Base-by-base conservation (phyloP, 2,113 vertebrate genomes). In the Gnathonemus echidnorhynchus region DNA sequence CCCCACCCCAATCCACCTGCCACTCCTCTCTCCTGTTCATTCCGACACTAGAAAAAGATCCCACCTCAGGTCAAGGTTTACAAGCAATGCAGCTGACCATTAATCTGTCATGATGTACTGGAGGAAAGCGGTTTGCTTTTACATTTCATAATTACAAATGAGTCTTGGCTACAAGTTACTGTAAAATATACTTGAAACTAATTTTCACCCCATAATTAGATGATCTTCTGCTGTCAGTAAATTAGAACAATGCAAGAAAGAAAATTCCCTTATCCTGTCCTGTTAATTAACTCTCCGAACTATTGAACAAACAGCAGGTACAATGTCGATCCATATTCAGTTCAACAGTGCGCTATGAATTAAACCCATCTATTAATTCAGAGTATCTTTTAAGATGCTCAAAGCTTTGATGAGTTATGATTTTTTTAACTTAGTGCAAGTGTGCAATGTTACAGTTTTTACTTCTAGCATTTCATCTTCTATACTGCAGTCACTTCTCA, bases 121-220 rank as follows among this genome's bases (percentile, higher is more conserved):
- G 42, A 86, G 21, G 19, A 86, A 89, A 86, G 35, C 19, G 3
- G 58, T 83, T 42, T 83, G 7, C n/a, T 24, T 56, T 58, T 66
- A 35, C 49, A 52, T 50, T 89, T 39, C 89, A 85, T 46, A 85
- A 56, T 62, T 58, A 89, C 52, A 52, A 62, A 56, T 58, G 89
- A 85, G 31, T 48, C 50, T 89, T 83, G 19, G 24, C 50, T 24
- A 52, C 66, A 80, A 70, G 88, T 88, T 45, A 49, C 24, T 50
- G 15, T 24, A 52, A 39, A 90, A 74, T 74, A 58, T 50, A 35
- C 7, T 52, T n/a, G 31, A 52, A 87, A 90, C 45, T 46, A 85
- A 48, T 31, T 24, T 46, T 42, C 27, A 31, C 52, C 19, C 24
- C 10, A 56, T 39, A 39, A 87, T 86, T 50, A 74, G 21, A 52